Evolutionary conservation across 1,140 invertebrate genomes (phyloP).

Genomic region (Colletes gigas): DNA sequence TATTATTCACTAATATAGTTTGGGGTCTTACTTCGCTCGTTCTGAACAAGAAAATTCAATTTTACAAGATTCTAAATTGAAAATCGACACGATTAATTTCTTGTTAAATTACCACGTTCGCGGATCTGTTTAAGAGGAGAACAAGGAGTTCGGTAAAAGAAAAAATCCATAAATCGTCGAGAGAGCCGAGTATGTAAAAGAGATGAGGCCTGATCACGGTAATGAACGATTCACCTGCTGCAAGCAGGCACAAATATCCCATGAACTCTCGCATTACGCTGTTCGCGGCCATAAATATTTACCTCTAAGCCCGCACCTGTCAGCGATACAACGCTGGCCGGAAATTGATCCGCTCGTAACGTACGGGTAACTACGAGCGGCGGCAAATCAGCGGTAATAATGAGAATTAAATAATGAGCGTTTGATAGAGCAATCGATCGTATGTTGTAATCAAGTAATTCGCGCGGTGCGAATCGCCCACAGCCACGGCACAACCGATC

Average conservation of each 20-base stretch:
- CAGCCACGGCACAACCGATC: constrained; percentile 21
- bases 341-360: constrained; percentile 61
- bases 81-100: too few relatives aligned
- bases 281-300: constrained; percentile 13
- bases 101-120: not conserved
- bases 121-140: not conserved
- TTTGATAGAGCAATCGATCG: constrained; percentile 27
- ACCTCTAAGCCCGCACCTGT: constrained; percentile 49
- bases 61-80: too few relatives aligned
- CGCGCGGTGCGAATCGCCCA: constrained; percentile 54
- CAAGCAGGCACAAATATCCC: constrained; percentile 54
- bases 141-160: not conserved
- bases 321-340: constrained; percentile 46
- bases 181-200: constrained; percentile 14
- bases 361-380: constrained; percentile 35
- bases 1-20: too few relatives aligned
- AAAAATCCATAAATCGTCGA: constrained; percentile 10
- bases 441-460: constrained; percentile 64
- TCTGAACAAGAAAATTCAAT: too few relatives aligned
- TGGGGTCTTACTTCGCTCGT: too few relatives aligned
- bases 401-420: constrained; percentile 57
- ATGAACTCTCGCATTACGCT: constrained; percentile 41
- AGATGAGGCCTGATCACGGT: constrained; percentile 27
- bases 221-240: constrained; percentile 24
- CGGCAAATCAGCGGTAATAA: constrained; percentile 56